Conservation (phyloP, 2,888 invertebrate genomes). For the Helicoverpa assulta region DNA sequence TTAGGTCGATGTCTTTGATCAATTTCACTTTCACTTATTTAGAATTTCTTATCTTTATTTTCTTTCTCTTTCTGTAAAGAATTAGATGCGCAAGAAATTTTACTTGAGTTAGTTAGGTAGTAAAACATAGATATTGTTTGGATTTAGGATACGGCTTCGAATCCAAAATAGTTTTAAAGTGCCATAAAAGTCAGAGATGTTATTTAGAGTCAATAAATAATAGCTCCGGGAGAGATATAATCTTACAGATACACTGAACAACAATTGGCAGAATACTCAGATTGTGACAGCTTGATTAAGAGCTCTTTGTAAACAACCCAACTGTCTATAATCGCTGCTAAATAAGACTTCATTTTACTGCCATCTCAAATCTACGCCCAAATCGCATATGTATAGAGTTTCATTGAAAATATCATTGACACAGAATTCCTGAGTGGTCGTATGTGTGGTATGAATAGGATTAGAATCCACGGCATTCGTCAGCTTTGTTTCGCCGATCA, state of each 20-base stretch:
- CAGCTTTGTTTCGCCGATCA: slow-evolving; percentile 86
- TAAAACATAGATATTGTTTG: not conserved
- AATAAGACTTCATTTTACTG: slow-evolving; percentile 33
- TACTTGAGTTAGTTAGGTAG: not conserved
- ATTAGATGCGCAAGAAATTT: not conserved
- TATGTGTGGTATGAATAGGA: slow-evolving; percentile 65
- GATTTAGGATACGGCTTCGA: not conserved
- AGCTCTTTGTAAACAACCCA: slow-evolving; percentile 57
- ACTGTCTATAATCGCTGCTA: slow-evolving; percentile 37
- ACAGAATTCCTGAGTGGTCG: slow-evolving; percentile 47
- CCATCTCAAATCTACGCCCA: slow-evolving; percentile 38
- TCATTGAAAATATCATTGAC: slow-evolving; percentile 59
- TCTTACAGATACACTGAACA: slow-evolving; percentile 51
- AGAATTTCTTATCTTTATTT: not conserved
- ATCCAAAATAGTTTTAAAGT: slow-evolving; percentile 34
- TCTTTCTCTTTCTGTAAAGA: not conserved
- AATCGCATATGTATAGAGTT: slow-evolving; percentile 23
- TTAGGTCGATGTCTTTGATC: not conserved
- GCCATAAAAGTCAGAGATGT: slow-evolving; percentile 34
- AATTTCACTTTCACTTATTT: slow-evolving; percentile 2
- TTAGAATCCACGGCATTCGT: slow-evolving; percentile 78
- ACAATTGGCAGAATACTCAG: slow-evolving; percentile 61
- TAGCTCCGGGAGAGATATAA: slow-evolving; percentile 54
- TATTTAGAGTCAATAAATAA: slow-evolving; percentile 58
- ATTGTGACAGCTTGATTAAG: slow-evolving; percentile 58